phyloP scores from a whole-genome alignment of 2,797 vertebrate genomes.

The Carcharodon carcharias region DNA sequence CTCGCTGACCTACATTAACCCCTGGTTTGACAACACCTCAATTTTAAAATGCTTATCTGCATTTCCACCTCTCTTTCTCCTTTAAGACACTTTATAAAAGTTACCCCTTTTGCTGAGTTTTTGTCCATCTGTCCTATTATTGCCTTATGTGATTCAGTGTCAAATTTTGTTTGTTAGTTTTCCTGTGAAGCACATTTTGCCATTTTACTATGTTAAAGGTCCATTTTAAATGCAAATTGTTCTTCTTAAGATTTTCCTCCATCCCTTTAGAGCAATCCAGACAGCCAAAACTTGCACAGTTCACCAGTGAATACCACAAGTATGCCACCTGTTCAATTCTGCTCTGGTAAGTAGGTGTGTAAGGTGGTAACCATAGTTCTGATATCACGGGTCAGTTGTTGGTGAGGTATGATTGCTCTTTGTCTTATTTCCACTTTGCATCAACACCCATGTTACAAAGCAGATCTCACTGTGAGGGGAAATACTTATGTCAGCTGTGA shows the following conservation, averaged over 20 bases:
- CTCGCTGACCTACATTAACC: not conserved
- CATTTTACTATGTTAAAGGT: not conserved
- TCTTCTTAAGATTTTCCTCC: not conserved
- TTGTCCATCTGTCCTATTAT: not conserved
- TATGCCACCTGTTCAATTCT: too few species aligned
- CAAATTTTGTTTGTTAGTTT: not conserved
- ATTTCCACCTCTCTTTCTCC: not conserved
- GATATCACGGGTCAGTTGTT: not conserved
- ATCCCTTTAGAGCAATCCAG: not conserved
- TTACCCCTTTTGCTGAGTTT: not conserved
- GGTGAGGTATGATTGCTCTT: not conserved
- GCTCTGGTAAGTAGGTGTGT: not conserved
- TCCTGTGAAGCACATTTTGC: not conserved
- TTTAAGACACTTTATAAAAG: not conserved
- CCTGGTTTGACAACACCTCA: not conserved
- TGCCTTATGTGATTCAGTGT: not conserved
- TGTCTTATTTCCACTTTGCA: not conserved
- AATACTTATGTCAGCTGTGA: not conserved
- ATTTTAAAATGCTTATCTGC: not conserved
- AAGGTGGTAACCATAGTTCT: not conserved
- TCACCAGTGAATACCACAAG: not conserved
- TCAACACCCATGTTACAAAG: not conserved
- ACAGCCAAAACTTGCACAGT: not conserved
- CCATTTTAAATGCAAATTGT: not conserved
- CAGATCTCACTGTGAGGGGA: not conserved